Base-by-base conservation (phyloP, 1,140 invertebrate species). In the Drosophila navojoa region DNA sequence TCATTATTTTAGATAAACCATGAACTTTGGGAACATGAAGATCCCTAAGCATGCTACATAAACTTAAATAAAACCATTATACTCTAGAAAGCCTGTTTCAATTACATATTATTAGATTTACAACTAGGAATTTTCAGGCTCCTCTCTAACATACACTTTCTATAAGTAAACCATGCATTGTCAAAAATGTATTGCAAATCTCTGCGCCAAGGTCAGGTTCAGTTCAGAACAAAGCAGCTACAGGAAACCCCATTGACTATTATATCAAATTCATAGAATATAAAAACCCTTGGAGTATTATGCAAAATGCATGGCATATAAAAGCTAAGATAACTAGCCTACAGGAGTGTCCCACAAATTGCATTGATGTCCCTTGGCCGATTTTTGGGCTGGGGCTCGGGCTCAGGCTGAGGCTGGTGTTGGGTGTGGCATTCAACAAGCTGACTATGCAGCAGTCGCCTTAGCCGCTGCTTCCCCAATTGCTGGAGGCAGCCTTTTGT, bases 361-460 rank as follows among this genome's bases (percentile, higher is more conserved):
- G 77, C 61, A 80, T 66, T 47, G 38, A 55, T 42, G 40, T 29
- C 25, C 15, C 25, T 32, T 11, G 27, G 22, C 32, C 32, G 22
- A 29, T 45, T 44, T 22, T 9, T 4, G 6, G 25, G 38, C 19
- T 13, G 2, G 6, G 5, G 32, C 32, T 29, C 13, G 22, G 13
- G 3, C 7, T 4, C 7, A 29, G 11, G 15, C 42, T 59, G 2
- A 29, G 13, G 15, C 25, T 59, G 0, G 9, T 9, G 22, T 19
- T 19, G 27, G 57, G 42, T 59, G 52, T 40, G 54, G 68, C 76
- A 77, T 77, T 81, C 79, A 81, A 81, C 79, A 81, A 81, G 79
- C 79, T 64, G 49, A 35, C 19, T 11, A 32, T 59, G 75, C 66
- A 77, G 75, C 66, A 77, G 58, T 59, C 59, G 45, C 29, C 9